Percentiles rank a stretch among this genome's conserved stretches.
These are phyloP conservation scores for Charina bottae DNA, from an alignment of 2,113 vertebrate species.

Conservation along the genomic window DNA sequence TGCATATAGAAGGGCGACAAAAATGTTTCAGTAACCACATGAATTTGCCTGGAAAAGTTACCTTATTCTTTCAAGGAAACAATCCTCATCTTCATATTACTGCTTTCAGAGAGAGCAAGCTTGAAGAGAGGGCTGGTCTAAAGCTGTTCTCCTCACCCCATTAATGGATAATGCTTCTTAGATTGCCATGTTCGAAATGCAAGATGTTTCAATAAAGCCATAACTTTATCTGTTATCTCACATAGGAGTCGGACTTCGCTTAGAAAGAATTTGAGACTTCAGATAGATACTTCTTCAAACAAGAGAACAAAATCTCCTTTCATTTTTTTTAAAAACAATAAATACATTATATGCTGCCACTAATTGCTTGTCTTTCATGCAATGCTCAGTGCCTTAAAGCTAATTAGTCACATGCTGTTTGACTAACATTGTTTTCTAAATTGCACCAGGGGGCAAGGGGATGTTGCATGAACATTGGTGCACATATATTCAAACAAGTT, in stretches of 20 bases:
- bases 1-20: too few relatives aligned
- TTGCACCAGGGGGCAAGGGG: neutral
- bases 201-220: neutral
- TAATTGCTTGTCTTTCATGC: constrained; percentile 35
- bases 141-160: neutral
- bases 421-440: constrained; percentile 40
- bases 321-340: neutral
- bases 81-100: neutral
- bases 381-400: constrained; percentile 41
- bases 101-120: neutral
- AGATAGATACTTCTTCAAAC: neutral
- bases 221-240: neutral
- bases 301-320: neutral
- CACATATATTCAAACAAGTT: constrained; percentile 12
- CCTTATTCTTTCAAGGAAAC: neutral
- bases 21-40: neutral
- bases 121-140: neutral
- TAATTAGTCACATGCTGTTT: constrained; percentile 44
- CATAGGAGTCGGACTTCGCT: neutral
- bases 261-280: neutral
- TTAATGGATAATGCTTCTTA: neutral
- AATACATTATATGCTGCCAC: neutral
- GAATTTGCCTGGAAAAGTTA: neutral
- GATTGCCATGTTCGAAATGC: neutral
- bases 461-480: neutral